phyloP scores from a whole-genome alignment of 2,113 vertebrate species.

The Riparia riparia region DNA sequence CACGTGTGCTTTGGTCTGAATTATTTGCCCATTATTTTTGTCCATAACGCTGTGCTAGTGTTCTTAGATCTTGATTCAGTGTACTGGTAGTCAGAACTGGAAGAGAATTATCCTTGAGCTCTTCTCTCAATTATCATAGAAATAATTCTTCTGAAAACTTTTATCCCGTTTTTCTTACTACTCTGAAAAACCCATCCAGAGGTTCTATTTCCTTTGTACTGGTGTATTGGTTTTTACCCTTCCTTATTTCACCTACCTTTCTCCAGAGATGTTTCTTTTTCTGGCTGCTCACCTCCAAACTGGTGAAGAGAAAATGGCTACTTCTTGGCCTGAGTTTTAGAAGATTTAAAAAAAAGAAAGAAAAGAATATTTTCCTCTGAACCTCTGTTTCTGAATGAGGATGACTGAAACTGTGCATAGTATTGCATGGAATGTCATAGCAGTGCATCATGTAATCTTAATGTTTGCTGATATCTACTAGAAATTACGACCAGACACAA shows the following conservation, averaged over 20 bases:
- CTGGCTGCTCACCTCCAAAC: background rate
- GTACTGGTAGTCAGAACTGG: background rate
- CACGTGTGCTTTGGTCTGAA: background rate
- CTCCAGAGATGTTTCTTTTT: background rate
- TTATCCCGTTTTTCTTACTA: background rate
- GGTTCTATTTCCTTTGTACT: background rate
- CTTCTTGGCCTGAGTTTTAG: background rate
- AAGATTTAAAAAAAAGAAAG: background rate
- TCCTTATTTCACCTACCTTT: background rate
- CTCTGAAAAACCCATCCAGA: background rate
- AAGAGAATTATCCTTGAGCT: background rate
- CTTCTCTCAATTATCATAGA: background rate
- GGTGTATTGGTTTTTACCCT: background rate
- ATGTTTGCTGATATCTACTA: background rate
- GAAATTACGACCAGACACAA: background rate
- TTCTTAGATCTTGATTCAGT: background rate
- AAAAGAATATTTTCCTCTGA: background rate
- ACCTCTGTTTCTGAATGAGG: background rate
- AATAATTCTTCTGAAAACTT: background rate
- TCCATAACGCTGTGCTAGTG: rapidly evolving
- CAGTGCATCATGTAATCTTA: background rate
- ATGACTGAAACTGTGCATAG: background rate
- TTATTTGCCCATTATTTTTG: background rate
- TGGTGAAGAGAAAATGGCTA: background rate
- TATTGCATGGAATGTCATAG: background rate